These are phyloP conservation scores for Silurus glanis DNA, from an alignment of 2,113 vertebrate species.

Conservation along the genomic window DNA sequence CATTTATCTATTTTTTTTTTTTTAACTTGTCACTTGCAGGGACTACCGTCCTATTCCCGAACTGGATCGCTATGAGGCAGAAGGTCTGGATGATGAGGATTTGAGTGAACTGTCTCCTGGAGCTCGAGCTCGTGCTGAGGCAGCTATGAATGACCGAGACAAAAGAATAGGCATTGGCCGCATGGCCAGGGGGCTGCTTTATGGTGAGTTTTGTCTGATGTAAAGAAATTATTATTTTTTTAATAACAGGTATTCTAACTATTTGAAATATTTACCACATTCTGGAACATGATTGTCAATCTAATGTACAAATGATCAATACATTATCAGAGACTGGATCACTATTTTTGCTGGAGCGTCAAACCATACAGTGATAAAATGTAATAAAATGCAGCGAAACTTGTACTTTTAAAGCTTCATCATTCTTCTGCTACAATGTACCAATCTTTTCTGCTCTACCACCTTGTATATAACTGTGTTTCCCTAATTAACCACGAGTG, in stretches of 20 bases:
- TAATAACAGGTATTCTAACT: not conserved
- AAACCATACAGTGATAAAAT: not conserved
- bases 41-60: slow-evolving; percentile 92
- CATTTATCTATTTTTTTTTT: not conserved
- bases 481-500: not conserved
- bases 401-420: not conserved
- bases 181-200: slow-evolving; percentile 84
- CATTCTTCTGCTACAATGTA: not conserved
- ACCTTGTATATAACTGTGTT: not conserved
- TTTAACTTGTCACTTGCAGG: slow-evolving; percentile 62
- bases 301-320: not conserved
- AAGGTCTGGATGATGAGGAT: slow-evolving; percentile 90
- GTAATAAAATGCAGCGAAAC: not conserved
- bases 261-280: not conserved
- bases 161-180: slow-evolving; percentile 80
- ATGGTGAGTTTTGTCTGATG: slow-evolving; percentile 64
- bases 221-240: too few species aligned
- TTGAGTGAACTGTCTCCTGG: slow-evolving; percentile 89
- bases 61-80: slow-evolving; percentile 86
- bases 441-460: too few species aligned
- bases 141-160: slow-evolving; percentile 87
- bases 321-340: not conserved
- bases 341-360: not conserved
- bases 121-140: slow-evolving; percentile 86
- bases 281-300: not conserved